Conservation (phyloP, 2,113 vertebrate species). For the Clinocottus analis region DNA sequence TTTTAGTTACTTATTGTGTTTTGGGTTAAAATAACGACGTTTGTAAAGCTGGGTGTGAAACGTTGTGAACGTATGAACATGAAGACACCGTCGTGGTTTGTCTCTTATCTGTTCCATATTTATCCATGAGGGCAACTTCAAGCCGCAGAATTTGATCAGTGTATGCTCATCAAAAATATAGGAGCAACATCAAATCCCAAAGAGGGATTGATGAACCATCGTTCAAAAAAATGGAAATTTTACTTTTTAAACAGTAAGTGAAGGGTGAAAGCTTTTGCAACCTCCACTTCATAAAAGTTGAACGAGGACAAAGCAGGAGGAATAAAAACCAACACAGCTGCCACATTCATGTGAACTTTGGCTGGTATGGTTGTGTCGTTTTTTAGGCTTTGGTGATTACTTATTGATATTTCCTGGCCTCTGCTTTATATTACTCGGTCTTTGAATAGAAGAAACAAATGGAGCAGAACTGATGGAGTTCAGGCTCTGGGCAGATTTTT, state of each 20-base stretch:
- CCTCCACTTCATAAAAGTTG: conserved; percentile 1
- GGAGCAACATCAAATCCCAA: too few relatives aligned
- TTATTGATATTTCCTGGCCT: conserved; percentile 70
- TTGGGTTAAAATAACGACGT: too few relatives aligned
- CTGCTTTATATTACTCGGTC: conserved; percentile 65
- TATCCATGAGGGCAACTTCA: background rate
- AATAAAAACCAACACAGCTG: conserved; percentile 41
- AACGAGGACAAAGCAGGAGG: conserved; percentile 48
- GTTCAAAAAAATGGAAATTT: too few relatives aligned
- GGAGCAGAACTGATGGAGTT: conserved; percentile 62
- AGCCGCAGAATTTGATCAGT: too few relatives aligned
- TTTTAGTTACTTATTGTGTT: too few relatives aligned
- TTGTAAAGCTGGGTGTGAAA: too few relatives aligned
- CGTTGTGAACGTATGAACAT: too few relatives aligned
- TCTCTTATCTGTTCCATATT: background rate
- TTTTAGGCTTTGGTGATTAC: conserved; percentile 58
- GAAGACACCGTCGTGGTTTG: background rate
- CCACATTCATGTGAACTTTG: conserved; percentile 21
- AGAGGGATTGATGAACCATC: background rate
- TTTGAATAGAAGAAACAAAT: conserved; percentile 51
- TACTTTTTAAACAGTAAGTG: background rate
- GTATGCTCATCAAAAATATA: background rate
- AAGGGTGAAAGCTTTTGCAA: background rate
- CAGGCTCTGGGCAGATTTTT: background rate
- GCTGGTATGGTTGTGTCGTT: conserved; percentile 23